Conservation (phyloP, 2,113 vertebrate genomes). For the Epinephelus cyanopodus region DNA sequence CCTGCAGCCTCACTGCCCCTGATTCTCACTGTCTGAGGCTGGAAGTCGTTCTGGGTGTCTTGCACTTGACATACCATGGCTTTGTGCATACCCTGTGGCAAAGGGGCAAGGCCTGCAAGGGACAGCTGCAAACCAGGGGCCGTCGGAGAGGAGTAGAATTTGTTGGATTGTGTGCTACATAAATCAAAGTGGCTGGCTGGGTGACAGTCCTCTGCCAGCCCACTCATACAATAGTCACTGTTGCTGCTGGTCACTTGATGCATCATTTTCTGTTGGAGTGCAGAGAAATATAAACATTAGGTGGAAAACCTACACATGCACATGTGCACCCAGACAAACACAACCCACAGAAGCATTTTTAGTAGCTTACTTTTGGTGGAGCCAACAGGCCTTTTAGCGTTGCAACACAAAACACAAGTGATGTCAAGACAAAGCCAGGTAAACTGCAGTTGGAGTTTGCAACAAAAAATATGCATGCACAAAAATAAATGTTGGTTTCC, state of each 20-base stretch:
- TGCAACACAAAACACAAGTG: constrained; percentile 23
- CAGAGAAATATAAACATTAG: constrained; percentile 60
- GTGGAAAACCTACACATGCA: not conserved
- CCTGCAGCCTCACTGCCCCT: constrained; percentile 86
- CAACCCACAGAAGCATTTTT: constrained; percentile 3
- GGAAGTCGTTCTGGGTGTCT: constrained; percentile 88
- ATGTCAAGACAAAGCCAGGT: constrained; percentile 11
- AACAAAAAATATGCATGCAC: not conserved
- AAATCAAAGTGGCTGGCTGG: constrained; percentile 92
- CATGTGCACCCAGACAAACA: not conserved
- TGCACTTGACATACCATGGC: constrained; percentile 92
- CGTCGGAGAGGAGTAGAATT: constrained; percentile 90
- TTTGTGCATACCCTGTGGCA: constrained; percentile 91
- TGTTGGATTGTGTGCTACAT: constrained; percentile 91
- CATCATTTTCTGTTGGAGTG: constrained; percentile 94
- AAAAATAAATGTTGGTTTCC: not conserved
- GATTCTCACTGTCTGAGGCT: constrained; percentile 88
- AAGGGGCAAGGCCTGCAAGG: constrained; percentile 78
- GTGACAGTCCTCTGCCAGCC: constrained; percentile 91
- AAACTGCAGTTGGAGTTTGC: not conserved
- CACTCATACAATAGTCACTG: constrained; percentile 92
- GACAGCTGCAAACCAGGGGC: constrained; percentile 87
- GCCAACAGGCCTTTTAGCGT: constrained; percentile 43
- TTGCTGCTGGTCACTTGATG: constrained; percentile 93
- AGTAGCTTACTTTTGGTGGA: constrained; percentile 34